These are phyloP conservation scores for Astyanax mexicanus DNA, from an alignment of 2,797 vertebrate genomes.

Conservation along the genomic window DNA sequence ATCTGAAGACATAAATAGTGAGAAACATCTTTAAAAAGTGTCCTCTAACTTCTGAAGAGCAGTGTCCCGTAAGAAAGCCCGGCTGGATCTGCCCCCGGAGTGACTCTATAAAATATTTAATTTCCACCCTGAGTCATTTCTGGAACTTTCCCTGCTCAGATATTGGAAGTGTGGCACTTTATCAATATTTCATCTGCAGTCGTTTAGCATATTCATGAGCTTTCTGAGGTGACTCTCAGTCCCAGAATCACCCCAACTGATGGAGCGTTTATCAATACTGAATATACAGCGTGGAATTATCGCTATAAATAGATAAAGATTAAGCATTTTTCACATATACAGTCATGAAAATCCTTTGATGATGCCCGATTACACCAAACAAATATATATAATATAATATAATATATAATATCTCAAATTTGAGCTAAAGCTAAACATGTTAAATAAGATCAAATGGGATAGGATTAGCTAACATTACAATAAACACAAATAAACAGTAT, in stretches of 20 bases:
- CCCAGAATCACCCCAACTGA: background rate
- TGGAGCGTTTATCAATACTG: background rate
- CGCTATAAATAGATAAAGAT: constrained; percentile 30
- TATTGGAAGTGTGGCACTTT: constrained; percentile 43
- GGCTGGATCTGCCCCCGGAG: constrained; percentile 18
- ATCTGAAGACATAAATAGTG: too few relatives aligned
- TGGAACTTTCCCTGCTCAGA: constrained; percentile 46
- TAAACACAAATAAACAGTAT: too few relatives aligned
- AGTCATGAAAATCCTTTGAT: too few relatives aligned
- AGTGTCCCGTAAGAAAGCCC: background rate
- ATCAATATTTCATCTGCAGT: constrained; percentile 34
- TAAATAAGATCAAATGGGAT: too few relatives aligned
- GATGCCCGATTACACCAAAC: too few relatives aligned
- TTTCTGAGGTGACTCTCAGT: background rate
- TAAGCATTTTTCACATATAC: constrained; percentile 30
- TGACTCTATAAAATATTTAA: constrained; percentile 63
- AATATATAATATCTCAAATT: too few relatives aligned
- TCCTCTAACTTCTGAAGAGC: too few relatives aligned
- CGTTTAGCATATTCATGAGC: constrained; percentile 23
- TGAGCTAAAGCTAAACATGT: too few relatives aligned
- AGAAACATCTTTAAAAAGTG: background rate
- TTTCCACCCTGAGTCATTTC: constrained; percentile 44
- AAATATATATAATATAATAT: too few relatives aligned
- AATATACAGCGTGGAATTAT: too few relatives aligned
- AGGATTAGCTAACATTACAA: too few relatives aligned